Percentiles rank a stretch among this genome's conserved stretches.
Conservation (phyloP, 2,888 invertebrate species). For the Synergus laeviventris region DNA sequence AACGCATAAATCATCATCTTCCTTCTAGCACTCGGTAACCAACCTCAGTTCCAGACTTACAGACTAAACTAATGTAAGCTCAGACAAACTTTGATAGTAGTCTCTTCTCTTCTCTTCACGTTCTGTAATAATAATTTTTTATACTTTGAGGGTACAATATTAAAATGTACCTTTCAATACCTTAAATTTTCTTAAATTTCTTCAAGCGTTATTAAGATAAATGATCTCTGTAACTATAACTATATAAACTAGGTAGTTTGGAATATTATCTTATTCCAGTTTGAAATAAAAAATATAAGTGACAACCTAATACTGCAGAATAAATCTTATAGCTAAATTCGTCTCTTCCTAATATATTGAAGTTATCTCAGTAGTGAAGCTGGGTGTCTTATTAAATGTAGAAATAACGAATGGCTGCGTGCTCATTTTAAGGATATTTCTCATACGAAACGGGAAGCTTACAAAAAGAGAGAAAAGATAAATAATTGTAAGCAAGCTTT, state of each 20-base stretch:
- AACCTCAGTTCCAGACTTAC: neutral
- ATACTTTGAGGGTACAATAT: no score
- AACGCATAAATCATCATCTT: conserved; percentile 20
- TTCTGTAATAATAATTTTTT: no score
- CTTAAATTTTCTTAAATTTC: no score
- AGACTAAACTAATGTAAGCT: neutral
- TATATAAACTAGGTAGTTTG: no score
- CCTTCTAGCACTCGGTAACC: conserved; percentile 4
- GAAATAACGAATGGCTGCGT: neutral
- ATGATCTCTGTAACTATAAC: no score
- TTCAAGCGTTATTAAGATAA: no score
- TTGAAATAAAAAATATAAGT: neutral
- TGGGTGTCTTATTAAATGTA: neutral
- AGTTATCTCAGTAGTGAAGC: neutral
- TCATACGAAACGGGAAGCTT: neutral
- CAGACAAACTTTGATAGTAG: neutral
- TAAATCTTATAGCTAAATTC: neutral
- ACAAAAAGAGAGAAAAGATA: neutral
- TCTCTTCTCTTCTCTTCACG: no score
- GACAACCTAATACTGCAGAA: neutral
- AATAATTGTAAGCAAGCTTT: conserved; percentile 4
- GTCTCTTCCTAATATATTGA: neutral
- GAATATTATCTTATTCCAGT: no score
- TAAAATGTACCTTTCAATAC: no score
- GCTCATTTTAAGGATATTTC: neutral